Conservation (phyloP, 2,113 vertebrate genomes). For the Sorex araneus region DNA sequence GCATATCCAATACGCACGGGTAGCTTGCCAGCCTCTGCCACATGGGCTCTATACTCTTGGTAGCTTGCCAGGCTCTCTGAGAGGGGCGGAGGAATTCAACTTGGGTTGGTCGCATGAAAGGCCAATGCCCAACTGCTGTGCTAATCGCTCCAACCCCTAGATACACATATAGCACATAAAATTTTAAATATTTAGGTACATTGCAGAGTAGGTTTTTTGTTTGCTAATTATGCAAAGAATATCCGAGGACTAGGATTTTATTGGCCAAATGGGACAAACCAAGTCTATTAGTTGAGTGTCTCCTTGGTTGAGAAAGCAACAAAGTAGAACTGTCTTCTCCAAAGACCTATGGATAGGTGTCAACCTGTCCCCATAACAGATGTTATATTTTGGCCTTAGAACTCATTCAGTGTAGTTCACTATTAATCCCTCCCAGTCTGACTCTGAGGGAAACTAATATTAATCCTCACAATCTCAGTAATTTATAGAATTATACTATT, state of each 20-base stretch:
- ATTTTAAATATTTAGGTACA: background rate
- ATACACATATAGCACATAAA: constrained; percentile 10
- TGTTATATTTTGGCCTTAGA: constrained; percentile 15
- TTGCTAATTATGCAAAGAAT: constrained; percentile 38
- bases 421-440: constrained; percentile 1
- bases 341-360: background rate
- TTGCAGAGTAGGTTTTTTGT: constrained; percentile 40
- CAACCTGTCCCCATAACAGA: constrained; percentile 42
- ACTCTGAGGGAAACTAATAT: constrained; percentile 10
- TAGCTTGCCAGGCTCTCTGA: too few relatives aligned
- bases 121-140: too few relatives aligned
- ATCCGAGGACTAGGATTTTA: constrained; percentile 1
- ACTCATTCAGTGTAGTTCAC: constrained; percentile 13
- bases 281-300: background rate
- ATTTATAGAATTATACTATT: constrained; percentile 23
- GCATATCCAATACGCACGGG: too few relatives aligned
- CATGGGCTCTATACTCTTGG: too few relatives aligned
- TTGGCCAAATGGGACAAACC: constrained; percentile 25
- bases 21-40: too few relatives aligned
- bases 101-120: too few relatives aligned
- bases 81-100: too few relatives aligned
- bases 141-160: too few relatives aligned
- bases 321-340: background rate
- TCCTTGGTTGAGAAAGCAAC: background rate
- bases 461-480: background rate